phyloP scores from a whole-genome alignment of 2,888 invertebrate genomes.

The Yponomeuta plumbellus region DNA sequence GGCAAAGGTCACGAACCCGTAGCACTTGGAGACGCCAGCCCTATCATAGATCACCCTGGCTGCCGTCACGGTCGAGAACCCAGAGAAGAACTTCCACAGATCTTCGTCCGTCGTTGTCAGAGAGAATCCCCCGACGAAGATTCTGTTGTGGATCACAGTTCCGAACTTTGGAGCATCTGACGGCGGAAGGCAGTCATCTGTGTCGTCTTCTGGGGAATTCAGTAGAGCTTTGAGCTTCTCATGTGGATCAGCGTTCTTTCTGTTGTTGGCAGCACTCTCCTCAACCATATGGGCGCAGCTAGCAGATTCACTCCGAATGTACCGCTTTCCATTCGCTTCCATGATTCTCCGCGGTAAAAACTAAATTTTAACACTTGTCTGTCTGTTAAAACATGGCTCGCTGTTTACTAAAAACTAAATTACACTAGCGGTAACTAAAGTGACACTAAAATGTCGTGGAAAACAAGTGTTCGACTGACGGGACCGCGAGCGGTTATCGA shows the following conservation, averaged over 20 bases:
- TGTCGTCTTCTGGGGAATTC: slow-evolving; percentile 65
- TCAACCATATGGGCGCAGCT: slow-evolving; percentile 72
- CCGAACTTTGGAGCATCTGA: slow-evolving; percentile 79
- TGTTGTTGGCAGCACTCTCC: slow-evolving; percentile 54
- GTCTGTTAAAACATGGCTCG: slow-evolving; percentile 51
- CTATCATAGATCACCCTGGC: slow-evolving; percentile 97
- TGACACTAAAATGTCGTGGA: slow-evolving; percentile 38
- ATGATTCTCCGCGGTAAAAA: slow-evolving; percentile 34
- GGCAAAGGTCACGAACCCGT: slow-evolving; percentile 86
- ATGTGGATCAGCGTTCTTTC: slow-evolving; percentile 62
- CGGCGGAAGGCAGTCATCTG: slow-evolving; percentile 62
- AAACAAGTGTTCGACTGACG: slow-evolving; percentile 25
- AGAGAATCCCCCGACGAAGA: slow-evolving; percentile 97
- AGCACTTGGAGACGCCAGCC: slow-evolving; percentile 96
- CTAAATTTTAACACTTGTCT: slow-evolving; percentile 45
- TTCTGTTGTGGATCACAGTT: slow-evolving; percentile 94
- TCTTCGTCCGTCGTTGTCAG: slow-evolving; percentile 95
- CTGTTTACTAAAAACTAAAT: slow-evolving; percentile 56
- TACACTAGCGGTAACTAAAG: slow-evolving; percentile 22
- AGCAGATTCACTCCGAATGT: slow-evolving; percentile 67
- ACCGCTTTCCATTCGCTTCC: slow-evolving; percentile 64
- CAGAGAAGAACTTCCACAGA: slow-evolving; percentile 92
- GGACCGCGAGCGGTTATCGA: slow-evolving; percentile 4
- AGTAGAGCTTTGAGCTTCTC: slow-evolving; percentile 65
- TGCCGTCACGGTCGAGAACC: slow-evolving; percentile 91